Conservation (phyloP, 2,888 invertebrate genomes). For the Drosophila multiciliata region DNA sequence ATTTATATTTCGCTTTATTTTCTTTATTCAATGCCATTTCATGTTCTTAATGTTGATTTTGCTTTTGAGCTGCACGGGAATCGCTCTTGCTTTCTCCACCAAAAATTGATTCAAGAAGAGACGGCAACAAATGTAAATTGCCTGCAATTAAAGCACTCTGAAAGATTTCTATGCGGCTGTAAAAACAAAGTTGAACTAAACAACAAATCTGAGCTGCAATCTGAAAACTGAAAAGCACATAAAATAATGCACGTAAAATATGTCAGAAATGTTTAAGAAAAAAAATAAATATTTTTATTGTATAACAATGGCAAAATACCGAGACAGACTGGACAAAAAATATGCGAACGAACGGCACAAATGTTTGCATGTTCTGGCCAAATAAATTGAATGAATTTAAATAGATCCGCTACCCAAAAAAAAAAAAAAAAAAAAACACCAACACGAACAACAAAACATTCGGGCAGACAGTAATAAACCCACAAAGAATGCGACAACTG, state of each 20-base stretch:
- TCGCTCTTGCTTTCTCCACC: not conserved
- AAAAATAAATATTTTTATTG: not conserved
- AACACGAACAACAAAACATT: not conserved
- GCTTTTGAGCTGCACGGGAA: constrained; percentile 2
- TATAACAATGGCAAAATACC: constrained; percentile 2
- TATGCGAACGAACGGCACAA: constrained; percentile 30
- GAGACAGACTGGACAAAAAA: constrained; percentile 13
- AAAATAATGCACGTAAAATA: constrained; percentile 74
- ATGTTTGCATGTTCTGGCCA: constrained; percentile 70
- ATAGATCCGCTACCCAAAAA: constrained; percentile 40
- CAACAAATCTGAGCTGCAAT: constrained; percentile 60
- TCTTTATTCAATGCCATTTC: constrained; percentile 49
- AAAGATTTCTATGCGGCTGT: constrained; percentile 2
- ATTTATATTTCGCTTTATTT: constrained; percentile 75
- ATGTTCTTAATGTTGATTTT: constrained; percentile 36
- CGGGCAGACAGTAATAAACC: constrained; percentile 64
- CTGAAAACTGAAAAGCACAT: constrained; percentile 45
- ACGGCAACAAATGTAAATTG: constrained; percentile 16
- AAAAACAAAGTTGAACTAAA: constrained; percentile 34
- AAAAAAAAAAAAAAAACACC: constrained; percentile 22
- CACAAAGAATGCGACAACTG: constrained; percentile 69
- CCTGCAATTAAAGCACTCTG: constrained; percentile 39
- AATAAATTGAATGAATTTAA: constrained; percentile 75
- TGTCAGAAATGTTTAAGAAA: constrained; percentile 58
- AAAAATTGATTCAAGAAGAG: not conserved